phyloP scores from a whole-genome alignment of 1,140 invertebrate species.

The Caenorhabditis remanei region DNA sequence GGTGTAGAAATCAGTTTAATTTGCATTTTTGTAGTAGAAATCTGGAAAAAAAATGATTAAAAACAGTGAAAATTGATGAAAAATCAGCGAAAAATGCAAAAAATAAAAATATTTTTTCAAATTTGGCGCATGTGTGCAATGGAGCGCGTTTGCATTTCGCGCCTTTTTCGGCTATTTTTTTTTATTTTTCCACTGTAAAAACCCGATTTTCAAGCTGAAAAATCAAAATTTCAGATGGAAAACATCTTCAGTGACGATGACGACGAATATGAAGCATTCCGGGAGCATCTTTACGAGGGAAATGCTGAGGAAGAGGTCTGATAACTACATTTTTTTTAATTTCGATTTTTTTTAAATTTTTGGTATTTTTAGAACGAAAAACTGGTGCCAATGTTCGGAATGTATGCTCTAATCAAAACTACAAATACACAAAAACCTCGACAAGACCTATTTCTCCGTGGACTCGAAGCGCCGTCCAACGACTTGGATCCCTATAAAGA shows the following conservation, averaged over 20 bases:
- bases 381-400: conserved; percentile 22
- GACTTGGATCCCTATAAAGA: conserved; percentile 46
- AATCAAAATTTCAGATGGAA: neutral
- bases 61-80: no score
- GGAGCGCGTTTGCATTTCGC: no score
- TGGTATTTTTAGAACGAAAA: neutral
- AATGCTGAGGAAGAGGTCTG: neutral
- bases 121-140: no score
- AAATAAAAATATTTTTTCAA: no score
- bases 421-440: neutral
- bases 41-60: neutral
- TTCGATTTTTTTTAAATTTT: neutral
- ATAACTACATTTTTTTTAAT: neutral
- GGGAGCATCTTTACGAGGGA: neutral
- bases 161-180: neutral
- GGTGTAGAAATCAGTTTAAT: conserved; percentile 7
- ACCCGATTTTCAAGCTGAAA: neutral
- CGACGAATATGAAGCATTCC: conserved; percentile 8
- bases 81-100: no score
- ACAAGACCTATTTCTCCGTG: conserved; percentile 18
- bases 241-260: conserved; percentile 38
- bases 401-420: conserved; percentile 4
- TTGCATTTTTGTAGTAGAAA: neutral
- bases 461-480: neutral
- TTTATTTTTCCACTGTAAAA: neutral